Percentiles rank a stretch among this genome's conserved stretches.
phyloP scores from a whole-genome alignment of 2,113 vertebrate genomes.

The Psephotus haematonotus region DNA sequence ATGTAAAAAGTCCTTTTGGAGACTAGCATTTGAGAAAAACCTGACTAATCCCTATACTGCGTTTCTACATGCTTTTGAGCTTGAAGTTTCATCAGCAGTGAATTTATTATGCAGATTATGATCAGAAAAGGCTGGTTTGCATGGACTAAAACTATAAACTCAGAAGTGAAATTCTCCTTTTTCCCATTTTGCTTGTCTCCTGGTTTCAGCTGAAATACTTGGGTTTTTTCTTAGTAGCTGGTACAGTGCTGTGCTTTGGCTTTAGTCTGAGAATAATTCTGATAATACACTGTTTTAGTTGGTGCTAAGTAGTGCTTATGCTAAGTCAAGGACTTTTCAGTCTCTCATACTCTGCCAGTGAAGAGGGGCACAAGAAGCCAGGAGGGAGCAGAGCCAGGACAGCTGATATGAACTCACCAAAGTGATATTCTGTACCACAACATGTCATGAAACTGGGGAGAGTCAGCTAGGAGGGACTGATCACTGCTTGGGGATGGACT shows the following conservation, averaged over 20 bases:
- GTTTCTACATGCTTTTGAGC: background rate
- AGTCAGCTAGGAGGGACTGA: background rate
- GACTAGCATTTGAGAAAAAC: background rate
- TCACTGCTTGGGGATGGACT: background rate
- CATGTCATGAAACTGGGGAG: background rate
- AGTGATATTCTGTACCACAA: background rate
- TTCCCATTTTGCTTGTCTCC: background rate
- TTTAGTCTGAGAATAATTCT: background rate
- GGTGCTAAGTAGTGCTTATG: background rate
- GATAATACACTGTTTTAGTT: background rate
- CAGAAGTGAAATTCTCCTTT: background rate
- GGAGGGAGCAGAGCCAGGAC: background rate
- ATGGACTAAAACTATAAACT: conserved; percentile 1
- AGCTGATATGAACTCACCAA: background rate
- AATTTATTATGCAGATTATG: background rate
- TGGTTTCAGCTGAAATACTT: background rate
- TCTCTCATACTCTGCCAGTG: background rate
- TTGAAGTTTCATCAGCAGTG: background rate
- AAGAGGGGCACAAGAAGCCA: background rate
- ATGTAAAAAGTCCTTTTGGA: background rate
- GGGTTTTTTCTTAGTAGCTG: background rate
- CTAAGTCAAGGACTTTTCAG: background rate
- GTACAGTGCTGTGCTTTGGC: background rate
- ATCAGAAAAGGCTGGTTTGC: background rate
- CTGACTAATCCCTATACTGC: background rate